These are phyloP conservation scores for Sebastes taczanowskii DNA, from an alignment of 2,797 vertebrate genomes.

Conservation along the genomic window DNA sequence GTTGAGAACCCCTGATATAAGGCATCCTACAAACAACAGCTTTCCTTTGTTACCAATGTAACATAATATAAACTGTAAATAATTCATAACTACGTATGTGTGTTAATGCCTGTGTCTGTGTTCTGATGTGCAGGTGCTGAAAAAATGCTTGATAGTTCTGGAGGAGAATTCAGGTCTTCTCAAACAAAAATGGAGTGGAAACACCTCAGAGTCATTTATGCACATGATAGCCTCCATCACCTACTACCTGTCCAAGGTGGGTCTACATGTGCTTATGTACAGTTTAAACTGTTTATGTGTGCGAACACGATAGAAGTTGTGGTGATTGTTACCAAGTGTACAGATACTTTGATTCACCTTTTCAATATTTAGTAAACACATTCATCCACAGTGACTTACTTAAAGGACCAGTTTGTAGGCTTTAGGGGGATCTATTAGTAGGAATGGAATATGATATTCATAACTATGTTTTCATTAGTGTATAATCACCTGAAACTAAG, in stretches of 20 bases:
- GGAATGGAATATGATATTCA: no score
- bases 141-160: slow-evolving; percentile 90
- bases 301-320: neutral
- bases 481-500: no score
- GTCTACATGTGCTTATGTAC: slow-evolving; percentile 13
- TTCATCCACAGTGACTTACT: no score
- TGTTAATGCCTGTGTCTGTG: slow-evolving; percentile 5
- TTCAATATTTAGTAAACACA: no score
- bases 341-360: neutral
- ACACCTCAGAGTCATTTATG: slow-evolving; percentile 82
- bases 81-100: neutral
- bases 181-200: slow-evolving; percentile 78
- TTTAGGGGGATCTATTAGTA: no score
- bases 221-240: slow-evolving; percentile 93
- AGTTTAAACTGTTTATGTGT: neutral
- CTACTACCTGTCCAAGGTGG: slow-evolving; percentile 90
- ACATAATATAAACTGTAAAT: neutral
- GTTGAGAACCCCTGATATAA: no score
- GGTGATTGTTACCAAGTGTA: neutral
- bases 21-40: neutral
- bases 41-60: neutral
- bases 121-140: slow-evolving; percentile 86
- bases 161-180: slow-evolving; percentile 83
- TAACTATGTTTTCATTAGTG: no score
- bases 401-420: no score